Percentiles rank a stretch among this genome's conserved stretches.
Evolutionary conservation across 1,140 invertebrate genomes (phyloP).

Genomic region (Ostrea edulis): DNA sequence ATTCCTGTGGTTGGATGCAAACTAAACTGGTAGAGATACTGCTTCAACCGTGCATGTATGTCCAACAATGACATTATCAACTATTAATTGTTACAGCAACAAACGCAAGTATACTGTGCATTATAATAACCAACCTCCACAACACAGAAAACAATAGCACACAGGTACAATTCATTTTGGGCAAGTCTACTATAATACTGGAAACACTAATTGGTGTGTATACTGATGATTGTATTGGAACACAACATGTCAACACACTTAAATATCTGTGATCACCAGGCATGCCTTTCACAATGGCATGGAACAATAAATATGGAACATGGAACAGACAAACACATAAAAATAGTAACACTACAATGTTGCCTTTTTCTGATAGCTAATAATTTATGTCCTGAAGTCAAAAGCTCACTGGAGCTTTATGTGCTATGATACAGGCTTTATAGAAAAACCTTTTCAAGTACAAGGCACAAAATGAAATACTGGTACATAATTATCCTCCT

Average conservation of each 20-base stretch:
- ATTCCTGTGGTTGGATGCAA: neutral
- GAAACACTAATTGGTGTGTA: neutral
- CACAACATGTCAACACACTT: neutral
- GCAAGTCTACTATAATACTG: slow-evolving; percentile 7
- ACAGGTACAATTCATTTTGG: neutral
- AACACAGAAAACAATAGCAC: neutral
- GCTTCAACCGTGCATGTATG: neutral
- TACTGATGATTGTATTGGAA: neutral
- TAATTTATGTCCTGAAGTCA: neutral
- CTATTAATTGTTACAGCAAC: neutral
- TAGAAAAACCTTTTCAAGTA: no score
- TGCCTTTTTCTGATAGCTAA: neutral
- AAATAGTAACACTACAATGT: no score
- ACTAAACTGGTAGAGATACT: neutral
- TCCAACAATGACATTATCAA: neutral
- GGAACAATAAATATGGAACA: neutral
- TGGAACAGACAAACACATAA: neutral
- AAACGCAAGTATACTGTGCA: neutral
- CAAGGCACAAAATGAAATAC: neutral
- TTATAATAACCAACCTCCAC: neutral
- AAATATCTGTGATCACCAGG: neutral
- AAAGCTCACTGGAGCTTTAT: no score
- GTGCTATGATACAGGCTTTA: no score
- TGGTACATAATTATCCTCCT: no score
- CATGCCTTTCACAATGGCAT: neutral